Evolutionary conservation across 1,140 invertebrate genomes (phyloP).

Genomic region (Rhopalosiphum padi): DNA sequence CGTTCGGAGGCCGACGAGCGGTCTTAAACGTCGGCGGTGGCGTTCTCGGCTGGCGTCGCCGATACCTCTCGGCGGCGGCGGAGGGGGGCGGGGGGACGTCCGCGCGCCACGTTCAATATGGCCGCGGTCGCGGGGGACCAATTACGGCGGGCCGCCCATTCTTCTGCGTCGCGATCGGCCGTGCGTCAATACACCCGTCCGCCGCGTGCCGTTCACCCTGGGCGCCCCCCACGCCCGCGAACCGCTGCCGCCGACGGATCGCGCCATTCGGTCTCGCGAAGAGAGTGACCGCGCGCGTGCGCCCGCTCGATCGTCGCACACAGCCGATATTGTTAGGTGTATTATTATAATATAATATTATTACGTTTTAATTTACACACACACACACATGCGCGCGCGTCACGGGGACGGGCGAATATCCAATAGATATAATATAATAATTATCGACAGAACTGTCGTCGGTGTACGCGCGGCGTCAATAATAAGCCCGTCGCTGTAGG

Average conservation of each 20-base stretch:
- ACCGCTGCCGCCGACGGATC: neutral
- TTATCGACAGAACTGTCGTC: too few species aligned
- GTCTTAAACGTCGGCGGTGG: neutral
- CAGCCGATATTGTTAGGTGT: neutral
- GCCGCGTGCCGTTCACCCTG: neutral
- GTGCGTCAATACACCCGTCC: neutral
- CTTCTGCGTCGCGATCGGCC: constrained; percentile 19
- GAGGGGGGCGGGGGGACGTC: neutral
- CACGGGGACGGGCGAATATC: too few species aligned
- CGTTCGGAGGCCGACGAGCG: neutral
- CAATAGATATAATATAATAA: too few species aligned
- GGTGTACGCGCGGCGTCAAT: too few species aligned
- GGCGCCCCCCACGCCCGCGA: neutral
- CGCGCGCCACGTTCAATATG: constrained; percentile 45
- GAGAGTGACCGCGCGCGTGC: neutral
- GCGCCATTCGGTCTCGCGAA: neutral
- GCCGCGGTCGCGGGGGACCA: constrained; percentile 49
- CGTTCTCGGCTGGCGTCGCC: neutral
- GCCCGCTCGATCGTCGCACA: neutral
- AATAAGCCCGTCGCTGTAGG: too few species aligned
- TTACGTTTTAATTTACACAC: too few species aligned
- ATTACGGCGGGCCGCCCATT: constrained; percentile 55
- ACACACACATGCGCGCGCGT: too few species aligned
- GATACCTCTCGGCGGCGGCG: neutral
- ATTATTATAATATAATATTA: too few species aligned